Evolutionary conservation across 2,888 invertebrate species (phyloP), one percentile per base, ranked within the genome.

Genomic region (Diplolepis rosae): DNA sequence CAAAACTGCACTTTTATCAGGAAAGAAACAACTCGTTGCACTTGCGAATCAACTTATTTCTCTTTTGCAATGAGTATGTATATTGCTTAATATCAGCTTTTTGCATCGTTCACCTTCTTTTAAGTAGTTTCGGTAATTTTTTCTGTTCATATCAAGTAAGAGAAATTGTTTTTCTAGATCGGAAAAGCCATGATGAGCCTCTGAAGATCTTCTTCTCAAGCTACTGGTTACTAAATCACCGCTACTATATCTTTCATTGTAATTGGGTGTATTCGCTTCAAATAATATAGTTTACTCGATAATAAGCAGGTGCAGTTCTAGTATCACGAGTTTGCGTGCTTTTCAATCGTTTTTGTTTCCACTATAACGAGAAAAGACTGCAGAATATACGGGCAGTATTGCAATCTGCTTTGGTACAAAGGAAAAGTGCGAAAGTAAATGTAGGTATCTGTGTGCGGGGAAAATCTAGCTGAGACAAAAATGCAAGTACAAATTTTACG

Each of bases 211-310:
- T 61, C 39, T 61, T 61, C 61, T 61, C 61, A 61, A 27, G 61
- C 61, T 61, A 39, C 61, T 61, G 61, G 39, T 39, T 61, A 61
- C 61, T 39, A 39, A 39, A 61, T 66, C 67, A 66, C 66, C 70
- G 48, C 52, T 65, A 35, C 69, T 54, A 67, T 61, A 54, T 68
- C 48, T 18, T 65, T 67, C 71, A 71, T 68, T 71, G 73, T 51
- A 70, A 71, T 68, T 68, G 67, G 65, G 73, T 71, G 71, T 73
- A 68, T 65, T 65, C 73, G 68, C 68, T 71, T 54, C 42, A 73
- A 73, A 73, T 71, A 71, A 73, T 73, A 71, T 68, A 66, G 73
- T 70, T 73, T 73, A 68, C 65, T 45, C 68, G 32, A 68, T 73
- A 73, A 73, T 73, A 73, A 73, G 70, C 68, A 66, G 68, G 73